Evolutionary conservation across 2,797 vertebrate genomes (phyloP).

Genomic region (Ceryle rudis): DNA sequence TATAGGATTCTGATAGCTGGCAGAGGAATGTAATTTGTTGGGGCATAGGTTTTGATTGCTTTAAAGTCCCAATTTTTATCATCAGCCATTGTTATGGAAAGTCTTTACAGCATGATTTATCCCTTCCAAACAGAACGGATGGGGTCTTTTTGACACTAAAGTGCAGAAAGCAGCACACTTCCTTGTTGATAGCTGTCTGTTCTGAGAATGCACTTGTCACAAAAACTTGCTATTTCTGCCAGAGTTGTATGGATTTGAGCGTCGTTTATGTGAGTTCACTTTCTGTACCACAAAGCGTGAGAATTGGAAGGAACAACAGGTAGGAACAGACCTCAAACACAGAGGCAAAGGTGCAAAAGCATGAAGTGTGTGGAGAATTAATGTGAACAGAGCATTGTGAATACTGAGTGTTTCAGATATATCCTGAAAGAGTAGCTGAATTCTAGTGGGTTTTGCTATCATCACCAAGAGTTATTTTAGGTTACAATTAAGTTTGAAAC

Average conservation of each 20-base stretch:
- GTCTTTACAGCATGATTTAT: background rate
- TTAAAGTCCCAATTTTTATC: background rate
- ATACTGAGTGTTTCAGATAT: background rate
- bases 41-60: background rate
- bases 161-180: background rate
- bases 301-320: background rate
- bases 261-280: background rate
- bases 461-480: background rate
- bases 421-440: background rate
- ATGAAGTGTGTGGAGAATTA: background rate
- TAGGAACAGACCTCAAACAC: background rate
- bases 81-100: background rate
- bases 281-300: rapidly evolving
- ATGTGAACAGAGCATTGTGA: background rate
- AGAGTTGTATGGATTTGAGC: background rate
- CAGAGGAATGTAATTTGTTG: background rate
- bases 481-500: background rate
- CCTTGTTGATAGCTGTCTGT: background rate
- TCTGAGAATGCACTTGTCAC: background rate
- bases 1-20: background rate
- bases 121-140: background rate
- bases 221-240: background rate
- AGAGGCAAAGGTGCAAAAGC: background rate
- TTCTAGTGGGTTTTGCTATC: background rate
- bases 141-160: background rate